phyloP scores from a whole-genome alignment of 1,140 invertebrate species.

The Nylanderia fulva region DNA sequence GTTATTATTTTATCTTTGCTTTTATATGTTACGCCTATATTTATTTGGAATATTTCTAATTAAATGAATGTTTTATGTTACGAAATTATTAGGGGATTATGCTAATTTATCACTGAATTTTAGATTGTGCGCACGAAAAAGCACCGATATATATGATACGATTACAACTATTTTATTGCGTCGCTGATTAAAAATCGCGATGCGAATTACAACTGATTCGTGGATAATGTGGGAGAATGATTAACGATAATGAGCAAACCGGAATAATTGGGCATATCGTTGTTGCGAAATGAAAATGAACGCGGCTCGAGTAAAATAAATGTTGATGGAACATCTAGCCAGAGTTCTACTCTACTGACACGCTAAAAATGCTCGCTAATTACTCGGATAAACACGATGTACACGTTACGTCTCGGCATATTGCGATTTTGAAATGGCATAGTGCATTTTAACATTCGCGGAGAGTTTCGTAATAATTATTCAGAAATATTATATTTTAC shows the following conservation, averaged over 20 bases:
- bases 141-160: neutral
- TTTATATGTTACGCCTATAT: neutral
- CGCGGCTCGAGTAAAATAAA: neutral
- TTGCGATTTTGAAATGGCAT: too few species aligned
- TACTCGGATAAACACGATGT: neutral
- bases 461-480: too few species aligned
- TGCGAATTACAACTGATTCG: slow-evolving; percentile 17
- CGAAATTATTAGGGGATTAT: too few species aligned
- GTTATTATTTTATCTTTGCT: neutral
- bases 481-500: neutral
- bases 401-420: neutral
- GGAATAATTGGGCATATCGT: slow-evolving; percentile 30
- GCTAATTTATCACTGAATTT: neutral
- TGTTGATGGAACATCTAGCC: slow-evolving; percentile 40
- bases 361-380: slow-evolving; percentile 10
- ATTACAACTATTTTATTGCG: slow-evolving; percentile 3
- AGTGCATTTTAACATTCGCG: too few species aligned
- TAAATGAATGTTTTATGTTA: too few species aligned
- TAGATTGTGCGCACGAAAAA: neutral
- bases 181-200: slow-evolving; percentile 41
- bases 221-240: slow-evolving; percentile 24
- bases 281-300: slow-evolving; percentile 46
- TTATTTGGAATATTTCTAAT: neutral
- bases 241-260: slow-evolving; percentile 43
- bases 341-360: neutral